Percentiles rank a stretch among this genome's conserved stretches.
Conservation (phyloP, 2,797 vertebrate species). For the Ptychobarbus kaznakovi region DNA sequence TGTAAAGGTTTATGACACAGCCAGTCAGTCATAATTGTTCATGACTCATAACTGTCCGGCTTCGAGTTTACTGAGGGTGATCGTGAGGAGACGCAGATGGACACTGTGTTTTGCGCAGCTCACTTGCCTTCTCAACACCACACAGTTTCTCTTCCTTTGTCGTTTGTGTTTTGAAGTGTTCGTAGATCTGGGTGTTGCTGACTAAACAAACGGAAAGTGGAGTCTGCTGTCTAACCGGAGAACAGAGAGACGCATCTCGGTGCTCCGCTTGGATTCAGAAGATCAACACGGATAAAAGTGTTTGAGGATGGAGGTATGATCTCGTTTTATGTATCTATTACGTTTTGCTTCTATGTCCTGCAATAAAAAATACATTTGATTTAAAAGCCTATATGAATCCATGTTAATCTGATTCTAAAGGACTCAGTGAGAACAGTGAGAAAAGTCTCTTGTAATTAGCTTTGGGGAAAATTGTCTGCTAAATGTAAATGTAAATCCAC, state of each 20-base stretch:
- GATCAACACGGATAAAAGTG: not conserved
- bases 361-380: not conserved
- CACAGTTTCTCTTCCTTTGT: conserved; percentile 21
- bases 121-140: not conserved
- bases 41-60: not conserved
- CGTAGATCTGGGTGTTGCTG: conserved; percentile 21
- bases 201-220: conserved; percentile 1
- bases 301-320: conserved; percentile 38
- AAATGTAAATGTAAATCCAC: not conserved
- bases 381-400: not conserved
- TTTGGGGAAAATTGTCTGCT: not conserved
- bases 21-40: not conserved
- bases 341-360: not conserved
- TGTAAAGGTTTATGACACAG: not conserved
- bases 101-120: not conserved
- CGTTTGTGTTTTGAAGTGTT: not conserved
- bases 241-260: not conserved
- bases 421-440: not conserved
- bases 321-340: not conserved
- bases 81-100: not conserved
- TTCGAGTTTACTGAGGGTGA: not conserved
- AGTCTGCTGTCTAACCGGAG: not conserved
- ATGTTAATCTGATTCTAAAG: not conserved
- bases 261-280: not conserved
- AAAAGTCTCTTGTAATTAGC: not conserved